Conservation (phyloP, 2,888 invertebrate genomes). For the Thelaira solivaga region DNA sequence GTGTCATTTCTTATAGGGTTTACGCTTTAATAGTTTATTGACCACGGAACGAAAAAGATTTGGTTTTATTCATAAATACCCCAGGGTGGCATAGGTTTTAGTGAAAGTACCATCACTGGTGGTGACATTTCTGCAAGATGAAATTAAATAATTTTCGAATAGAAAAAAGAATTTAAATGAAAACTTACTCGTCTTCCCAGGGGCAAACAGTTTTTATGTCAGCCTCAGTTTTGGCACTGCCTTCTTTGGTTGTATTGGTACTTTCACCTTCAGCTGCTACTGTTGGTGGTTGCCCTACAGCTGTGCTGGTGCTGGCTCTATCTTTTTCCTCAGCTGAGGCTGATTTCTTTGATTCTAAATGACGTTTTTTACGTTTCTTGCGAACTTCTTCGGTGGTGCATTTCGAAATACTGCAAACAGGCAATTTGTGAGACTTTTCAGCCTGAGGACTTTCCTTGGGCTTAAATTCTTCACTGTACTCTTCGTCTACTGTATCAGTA, state of each 20-base stretch:
- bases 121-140: slow-evolving; percentile 84
- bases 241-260: slow-evolving; percentile 23
- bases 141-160: slow-evolving; percentile 1
- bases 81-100: slow-evolving; percentile 95
- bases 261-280: slow-evolving; percentile 46
- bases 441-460: slow-evolving; percentile 17
- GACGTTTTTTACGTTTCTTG: slow-evolving; percentile 73
- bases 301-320: slow-evolving; percentile 61
- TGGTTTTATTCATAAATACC: slow-evolving; percentile 86
- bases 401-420: slow-evolving; percentile 49
- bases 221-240: slow-evolving; percentile 65
- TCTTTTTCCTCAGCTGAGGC: slow-evolving; percentile 70
- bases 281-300: slow-evolving; percentile 15
- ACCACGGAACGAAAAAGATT: slow-evolving; percentile 66
- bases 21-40: slow-evolving; percentile 67
- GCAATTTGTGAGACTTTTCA: slow-evolving; percentile 51
- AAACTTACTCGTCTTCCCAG: slow-evolving; percentile 96
- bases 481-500: slow-evolving; percentile 83
- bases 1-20: slow-evolving; percentile 66
- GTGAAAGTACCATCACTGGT: slow-evolving; percentile 93
- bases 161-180: too few species aligned
- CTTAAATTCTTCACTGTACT: slow-evolving; percentile 76
- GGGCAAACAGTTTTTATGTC: slow-evolving; percentile 92
- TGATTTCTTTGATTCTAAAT: slow-evolving; percentile 69
- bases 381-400: slow-evolving; percentile 68